Base-by-base conservation (phyloP, 37 sponge, comb jelly and placozoan species). In the Hexactinellida sp. region DNA sequence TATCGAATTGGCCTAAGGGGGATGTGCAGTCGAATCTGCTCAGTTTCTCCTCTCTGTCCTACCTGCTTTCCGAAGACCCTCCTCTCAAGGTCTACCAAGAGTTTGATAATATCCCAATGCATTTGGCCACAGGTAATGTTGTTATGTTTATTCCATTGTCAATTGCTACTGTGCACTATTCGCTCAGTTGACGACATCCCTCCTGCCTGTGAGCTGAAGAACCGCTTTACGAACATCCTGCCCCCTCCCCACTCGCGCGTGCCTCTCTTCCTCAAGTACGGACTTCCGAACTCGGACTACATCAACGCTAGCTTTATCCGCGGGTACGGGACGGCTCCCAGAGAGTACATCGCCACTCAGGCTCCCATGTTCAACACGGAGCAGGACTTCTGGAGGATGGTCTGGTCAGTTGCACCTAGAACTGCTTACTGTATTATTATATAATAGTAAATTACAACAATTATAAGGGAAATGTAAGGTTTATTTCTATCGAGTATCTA, bases 251-350 rank as follows among this genome's bases (percentile, higher is more conserved):
- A 88, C 38, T 92, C 91, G 0, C 89, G 95, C 1, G 95, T 95
- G n/a, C 76, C 90, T 37, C 88, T 95, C 28, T 92, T 90, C 52
- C 89, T 95, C 36, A 90, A 92, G 86, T 91, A 91, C 87, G 95
- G 91, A 36, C 89, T 89, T 30, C 39, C 93, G 25, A 91, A 92
- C 54, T 95, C 95, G 19, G 93, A 92, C 85, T 95, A 95, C 83
- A 92, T 95, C 85, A 95, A 95, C 89, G 95, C 95, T 36, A 95
- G 92, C 83, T 95, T 82, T 39, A 89, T 95, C 38, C 63, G 91
- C 36, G 94, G 92, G 0, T 87, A 85, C 41, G 47, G 39, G 0
- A 54, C 84, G 37, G 38, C 76, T 0, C 83, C 88, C 23, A 89
- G 87, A 86, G 84, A 82, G 39, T 94, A 89, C 90, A 94, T 94